A percentile compares a stretch with the other conserved stretches of the same genome.
phyloP scores from a whole-genome alignment of 2,113 vertebrate genomes.

The Gasterosteus aculeatus region DNA sequence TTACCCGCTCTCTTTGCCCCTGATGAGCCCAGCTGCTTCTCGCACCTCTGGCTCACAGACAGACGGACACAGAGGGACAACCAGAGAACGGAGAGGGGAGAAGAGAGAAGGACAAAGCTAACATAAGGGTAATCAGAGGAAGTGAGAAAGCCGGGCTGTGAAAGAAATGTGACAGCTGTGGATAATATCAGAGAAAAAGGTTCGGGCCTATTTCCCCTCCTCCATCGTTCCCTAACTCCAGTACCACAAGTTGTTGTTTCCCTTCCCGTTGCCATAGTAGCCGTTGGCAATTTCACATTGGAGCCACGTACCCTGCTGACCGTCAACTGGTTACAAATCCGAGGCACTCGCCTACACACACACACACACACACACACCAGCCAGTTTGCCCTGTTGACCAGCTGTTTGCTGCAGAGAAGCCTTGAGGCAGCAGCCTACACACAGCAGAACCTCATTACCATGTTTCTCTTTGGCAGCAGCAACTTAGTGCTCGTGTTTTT shows the following conservation, averaged over 20 bases:
- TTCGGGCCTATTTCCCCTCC: slow-evolving; percentile 61
- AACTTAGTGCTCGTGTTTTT: not conserved
- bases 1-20: slow-evolving; percentile 31
- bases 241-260: slow-evolving; percentile 73
- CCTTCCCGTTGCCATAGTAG: slow-evolving; percentile 64
- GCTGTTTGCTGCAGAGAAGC: slow-evolving; percentile 40
- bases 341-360: slow-evolving; percentile 70
- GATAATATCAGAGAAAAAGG: slow-evolving; percentile 55
- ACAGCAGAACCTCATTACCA: slow-evolving; percentile 37
- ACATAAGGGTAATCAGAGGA: slow-evolving; percentile 46
- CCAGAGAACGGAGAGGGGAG: not conserved
- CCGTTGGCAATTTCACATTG: slow-evolving; percentile 65
- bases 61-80: slow-evolving; percentile 43
- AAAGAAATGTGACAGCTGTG: slow-evolving; percentile 38
- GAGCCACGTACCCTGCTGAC: slow-evolving; percentile 75
- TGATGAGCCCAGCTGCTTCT: slow-evolving; percentile 59
- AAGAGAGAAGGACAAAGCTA: slow-evolving; percentile 36
- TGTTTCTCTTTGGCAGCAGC: slow-evolving; percentile 14
- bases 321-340: slow-evolving; percentile 66
- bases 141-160: slow-evolving; percentile 44
- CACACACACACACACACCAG: slow-evolving; percentile 8
- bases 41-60: slow-evolving; percentile 59
- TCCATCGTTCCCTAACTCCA: slow-evolving; percentile 59
- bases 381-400: slow-evolving; percentile 57
- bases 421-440: slow-evolving; percentile 56